These are phyloP conservation scores for Drosophila stalkeri DNA, from an alignment of 2,888 invertebrate species.

Conservation along the genomic window DNA sequence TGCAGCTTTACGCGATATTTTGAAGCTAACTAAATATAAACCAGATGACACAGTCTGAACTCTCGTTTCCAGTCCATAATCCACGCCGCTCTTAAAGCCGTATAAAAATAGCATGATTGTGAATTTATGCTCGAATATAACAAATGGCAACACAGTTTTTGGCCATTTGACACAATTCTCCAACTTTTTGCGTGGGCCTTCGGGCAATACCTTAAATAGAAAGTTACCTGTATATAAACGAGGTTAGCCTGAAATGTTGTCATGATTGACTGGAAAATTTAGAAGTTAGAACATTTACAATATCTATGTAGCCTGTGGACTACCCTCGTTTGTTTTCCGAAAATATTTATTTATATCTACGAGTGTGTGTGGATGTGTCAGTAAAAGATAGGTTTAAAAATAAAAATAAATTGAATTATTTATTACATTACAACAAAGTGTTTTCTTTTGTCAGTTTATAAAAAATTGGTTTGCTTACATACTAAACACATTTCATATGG, in stretches of 20 bases:
- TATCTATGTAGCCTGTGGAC: too few species aligned
- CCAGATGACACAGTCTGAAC: background rate
- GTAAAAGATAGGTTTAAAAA: constrained; percentile 44
- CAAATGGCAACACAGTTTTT: constrained; percentile 29
- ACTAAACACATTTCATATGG: constrained; percentile 54
- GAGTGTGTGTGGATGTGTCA: background rate
- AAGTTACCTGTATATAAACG: background rate
- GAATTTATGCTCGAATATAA: background rate
- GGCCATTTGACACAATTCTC: constrained; percentile 43
- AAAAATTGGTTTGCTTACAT: constrained; percentile 38
- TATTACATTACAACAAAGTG: constrained; percentile 59
- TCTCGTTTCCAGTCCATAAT: constrained; percentile 31
- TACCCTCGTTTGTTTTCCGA: background rate
- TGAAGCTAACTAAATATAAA: constrained; percentile 20
- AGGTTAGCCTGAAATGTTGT: background rate
- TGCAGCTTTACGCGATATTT: constrained; percentile 7
- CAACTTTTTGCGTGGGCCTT: constrained; percentile 2
- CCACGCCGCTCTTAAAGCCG: constrained; percentile 11
- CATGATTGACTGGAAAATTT: background rate
- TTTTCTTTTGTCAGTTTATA: constrained; percentile 37
- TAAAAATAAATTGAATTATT: constrained; percentile 62
- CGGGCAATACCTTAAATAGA: constrained; percentile 3
- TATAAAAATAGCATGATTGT: constrained; percentile 34
- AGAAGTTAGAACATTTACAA: background rate
- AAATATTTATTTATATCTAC: background rate